Evolutionary conservation across 2,113 vertebrate species (phyloP).

Genomic region (Tragelaphus strepsiceros): DNA sequence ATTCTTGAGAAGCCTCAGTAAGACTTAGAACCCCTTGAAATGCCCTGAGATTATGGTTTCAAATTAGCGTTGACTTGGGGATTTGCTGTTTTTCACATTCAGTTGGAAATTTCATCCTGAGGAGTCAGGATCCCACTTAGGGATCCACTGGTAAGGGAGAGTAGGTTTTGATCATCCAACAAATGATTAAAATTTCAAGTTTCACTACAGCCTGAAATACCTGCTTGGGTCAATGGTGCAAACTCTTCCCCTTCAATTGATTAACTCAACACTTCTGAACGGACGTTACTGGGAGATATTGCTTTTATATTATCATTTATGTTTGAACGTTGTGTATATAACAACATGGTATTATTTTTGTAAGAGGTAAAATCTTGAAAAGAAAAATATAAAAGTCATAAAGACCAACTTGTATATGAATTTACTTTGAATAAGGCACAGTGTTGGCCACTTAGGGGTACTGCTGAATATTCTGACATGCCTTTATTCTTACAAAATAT

Average conservation of each 20-base stretch:
- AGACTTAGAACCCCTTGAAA: background rate
- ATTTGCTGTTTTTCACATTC: background rate
- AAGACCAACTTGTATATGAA: background rate
- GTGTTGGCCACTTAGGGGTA: background rate
- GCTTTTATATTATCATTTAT: background rate
- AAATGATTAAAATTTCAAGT: background rate
- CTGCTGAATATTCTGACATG: background rate
- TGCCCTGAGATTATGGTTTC: background rate
- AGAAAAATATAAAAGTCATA: background rate
- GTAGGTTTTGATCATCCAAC: background rate
- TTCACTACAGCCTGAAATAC: background rate
- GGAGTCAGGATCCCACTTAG: background rate
- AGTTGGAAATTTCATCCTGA: slow-evolving; percentile 21
- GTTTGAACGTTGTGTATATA: background rate
- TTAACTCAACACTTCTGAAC: background rate
- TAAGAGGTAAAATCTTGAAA: background rate
- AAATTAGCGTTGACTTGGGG: background rate
- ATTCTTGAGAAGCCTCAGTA: background rate
- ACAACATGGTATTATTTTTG: background rate
- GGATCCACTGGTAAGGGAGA: background rate
- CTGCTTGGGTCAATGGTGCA: background rate
- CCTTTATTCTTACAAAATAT: background rate
- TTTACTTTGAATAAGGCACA: background rate
- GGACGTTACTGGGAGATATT: background rate
- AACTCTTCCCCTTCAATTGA: background rate